Evolutionary conservation across 2,113 vertebrate species (phyloP).

Genomic region (Manacus vitellinus): DNA sequence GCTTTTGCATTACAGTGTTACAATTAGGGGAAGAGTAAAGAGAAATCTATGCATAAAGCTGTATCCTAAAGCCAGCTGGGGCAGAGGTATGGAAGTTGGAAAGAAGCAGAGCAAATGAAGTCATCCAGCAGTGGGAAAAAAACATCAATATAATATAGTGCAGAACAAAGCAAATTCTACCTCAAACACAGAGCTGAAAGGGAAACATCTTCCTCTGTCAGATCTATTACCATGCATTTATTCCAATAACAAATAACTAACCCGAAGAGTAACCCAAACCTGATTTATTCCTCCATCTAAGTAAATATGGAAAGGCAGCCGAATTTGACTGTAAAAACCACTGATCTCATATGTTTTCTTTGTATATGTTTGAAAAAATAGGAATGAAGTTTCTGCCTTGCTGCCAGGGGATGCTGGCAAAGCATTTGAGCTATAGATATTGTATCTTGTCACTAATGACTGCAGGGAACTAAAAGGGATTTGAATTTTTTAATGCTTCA

Average conservation of each 20-base stretch:
- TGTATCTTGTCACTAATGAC: constrained; percentile 62
- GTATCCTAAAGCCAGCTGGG: constrained; percentile 22
- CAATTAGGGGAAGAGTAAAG: neutral
- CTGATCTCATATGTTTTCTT: constrained; percentile 59
- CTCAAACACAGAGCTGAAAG: constrained; percentile 43
- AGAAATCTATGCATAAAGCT: neutral
- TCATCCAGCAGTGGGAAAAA: constrained; percentile 32
- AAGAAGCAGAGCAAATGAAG: constrained; percentile 47
- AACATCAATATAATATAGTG: constrained; percentile 34
- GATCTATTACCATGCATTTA: constrained; percentile 43
- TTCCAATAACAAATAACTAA: constrained; percentile 63
- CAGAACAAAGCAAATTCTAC: constrained; percentile 65
- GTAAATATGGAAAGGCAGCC: constrained; percentile 47
- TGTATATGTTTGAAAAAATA: neutral
- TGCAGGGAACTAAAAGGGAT: constrained; percentile 57
- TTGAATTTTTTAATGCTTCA: constrained; percentile 60
- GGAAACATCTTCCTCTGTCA: constrained; percentile 59
- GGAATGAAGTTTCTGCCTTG: constrained; percentile 9
- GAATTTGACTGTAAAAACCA: constrained; percentile 45
- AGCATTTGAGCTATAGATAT: constrained; percentile 43
- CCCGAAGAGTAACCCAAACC: constrained; percentile 39
- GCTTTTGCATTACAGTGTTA: neutral
- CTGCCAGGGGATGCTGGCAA: constrained; percentile 47
- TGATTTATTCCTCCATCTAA: constrained; percentile 59
- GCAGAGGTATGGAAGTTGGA: neutral